These are phyloP conservation scores for Tinamus major DNA, from an alignment of 2,797 vertebrate species.

Conservation along the genomic window DNA sequence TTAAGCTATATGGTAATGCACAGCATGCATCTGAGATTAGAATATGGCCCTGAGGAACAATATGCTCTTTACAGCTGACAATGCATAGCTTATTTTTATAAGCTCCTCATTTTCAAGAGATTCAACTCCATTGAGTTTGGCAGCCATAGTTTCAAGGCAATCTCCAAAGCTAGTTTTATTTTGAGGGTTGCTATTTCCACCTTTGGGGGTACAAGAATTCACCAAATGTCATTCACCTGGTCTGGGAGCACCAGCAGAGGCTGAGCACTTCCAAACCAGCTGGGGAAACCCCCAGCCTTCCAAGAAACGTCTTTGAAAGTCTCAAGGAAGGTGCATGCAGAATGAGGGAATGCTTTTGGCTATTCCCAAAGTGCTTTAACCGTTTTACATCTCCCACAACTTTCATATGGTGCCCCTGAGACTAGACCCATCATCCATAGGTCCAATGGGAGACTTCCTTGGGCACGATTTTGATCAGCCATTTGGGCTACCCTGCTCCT, in stretches of 20 bases:
- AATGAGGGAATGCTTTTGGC: not conserved
- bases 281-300: not conserved
- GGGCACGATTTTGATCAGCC: not conserved
- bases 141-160: not conserved
- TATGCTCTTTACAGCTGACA: slow-evolving; percentile 51
- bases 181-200: not conserved
- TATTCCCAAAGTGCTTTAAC: not conserved
- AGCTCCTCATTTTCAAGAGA: slow-evolving; percentile 27
- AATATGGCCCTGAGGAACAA: slow-evolving; percentile 56
- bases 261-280: not conserved
- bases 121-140: not conserved
- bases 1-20: slow-evolving; percentile 73
- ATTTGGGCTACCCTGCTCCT: not conserved
- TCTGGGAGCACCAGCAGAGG: too few relatives aligned
- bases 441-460: not conserved
- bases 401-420: not conserved
- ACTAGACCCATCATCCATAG: not conserved
- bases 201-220: not conserved
- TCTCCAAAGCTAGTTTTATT: not conserved
- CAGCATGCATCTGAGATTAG: slow-evolving; percentile 60
- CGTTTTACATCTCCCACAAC: not conserved
- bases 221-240: too few relatives aligned
- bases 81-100: slow-evolving; percentile 46
- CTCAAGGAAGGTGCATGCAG: fast-evolving
- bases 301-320: not conserved